A percentile compares a stretch with the other conserved stretches of the same genome.
Conservation (phyloP, 2,888 invertebrate species). For the Leptothorax acervorum region DNA sequence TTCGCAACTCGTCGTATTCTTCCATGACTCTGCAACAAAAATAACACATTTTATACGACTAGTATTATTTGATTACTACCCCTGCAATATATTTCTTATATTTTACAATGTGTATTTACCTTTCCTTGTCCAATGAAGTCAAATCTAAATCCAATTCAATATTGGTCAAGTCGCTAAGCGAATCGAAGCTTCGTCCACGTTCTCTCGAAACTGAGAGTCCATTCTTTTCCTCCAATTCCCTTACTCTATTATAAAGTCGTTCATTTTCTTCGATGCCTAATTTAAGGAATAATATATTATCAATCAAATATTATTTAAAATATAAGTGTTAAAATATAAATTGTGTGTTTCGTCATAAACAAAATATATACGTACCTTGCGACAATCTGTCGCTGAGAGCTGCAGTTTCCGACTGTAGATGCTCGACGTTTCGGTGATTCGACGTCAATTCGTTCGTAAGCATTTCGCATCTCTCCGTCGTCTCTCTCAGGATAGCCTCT, state of each 20-base stretch:
- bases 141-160: slow-evolving; percentile 92
- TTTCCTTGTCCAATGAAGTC: slow-evolving; percentile 90
- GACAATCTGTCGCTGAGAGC: slow-evolving; percentile 89
- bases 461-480: slow-evolving; percentile 89
- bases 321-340: slow-evolving; percentile 3
- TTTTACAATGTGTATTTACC: slow-evolving; percentile 69
- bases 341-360: background rate
- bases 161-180: slow-evolving; percentile 93
- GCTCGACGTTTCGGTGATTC: slow-evolving; percentile 89
- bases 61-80: background rate
- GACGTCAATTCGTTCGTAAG: slow-evolving; percentile 89
- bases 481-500: slow-evolving; percentile 90
- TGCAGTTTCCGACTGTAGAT: slow-evolving; percentile 90
- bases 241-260: slow-evolving; percentile 89
- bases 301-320: background rate
- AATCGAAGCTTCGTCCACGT: slow-evolving; percentile 91
- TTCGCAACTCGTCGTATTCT: slow-evolving; percentile 92
- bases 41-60: background rate
- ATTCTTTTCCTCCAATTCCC: slow-evolving; percentile 90
- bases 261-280: slow-evolving; percentile 92
- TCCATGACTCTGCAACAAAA: slow-evolving; percentile 88
- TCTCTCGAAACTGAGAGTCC: slow-evolving; percentile 87
- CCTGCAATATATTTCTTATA: slow-evolving; percentile 20
- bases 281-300: slow-evolving; percentile 40
- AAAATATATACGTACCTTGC: slow-evolving; percentile 84